These are phyloP conservation scores for Onychomys leucogaster DNA, from an alignment of 2,797 vertebrate genomes.

Conservation along the genomic window DNA sequence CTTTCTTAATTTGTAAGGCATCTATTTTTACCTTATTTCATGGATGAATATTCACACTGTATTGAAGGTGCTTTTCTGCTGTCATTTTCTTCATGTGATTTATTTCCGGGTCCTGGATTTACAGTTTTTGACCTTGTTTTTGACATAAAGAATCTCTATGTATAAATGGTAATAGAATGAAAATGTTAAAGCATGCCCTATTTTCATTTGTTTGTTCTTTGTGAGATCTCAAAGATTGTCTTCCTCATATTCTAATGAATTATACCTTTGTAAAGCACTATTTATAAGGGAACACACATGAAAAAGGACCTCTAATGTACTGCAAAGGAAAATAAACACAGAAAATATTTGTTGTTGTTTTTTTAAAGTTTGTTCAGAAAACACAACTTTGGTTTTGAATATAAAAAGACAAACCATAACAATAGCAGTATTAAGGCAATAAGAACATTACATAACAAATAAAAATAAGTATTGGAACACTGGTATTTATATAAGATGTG, in stretches of 20 bases:
- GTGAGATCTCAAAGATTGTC: not conserved
- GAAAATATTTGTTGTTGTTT: not conserved
- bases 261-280: not conserved
- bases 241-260: not conserved
- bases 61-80: constrained; percentile 32
- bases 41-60: constrained; percentile 59
- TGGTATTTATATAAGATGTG: not conserved
- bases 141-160: constrained; percentile 27
- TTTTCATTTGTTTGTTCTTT: constrained; percentile 42
- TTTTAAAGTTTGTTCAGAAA: not conserved
- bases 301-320: not conserved
- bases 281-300: not conserved
- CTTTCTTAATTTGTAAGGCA: constrained; percentile 67
- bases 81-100: not conserved
- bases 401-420: not conserved
- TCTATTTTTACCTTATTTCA: constrained; percentile 75
- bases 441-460: not conserved
- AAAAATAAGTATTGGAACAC: not conserved
- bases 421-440: not conserved
- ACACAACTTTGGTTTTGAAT: not conserved
- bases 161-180: not conserved
- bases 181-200: not conserved
- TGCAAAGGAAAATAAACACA: not conserved
- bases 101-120: not conserved
- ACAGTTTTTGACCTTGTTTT: constrained; percentile 31